Conservation (phyloP, 2,113 vertebrate genomes). For the Ochotona curzoniae region DNA sequence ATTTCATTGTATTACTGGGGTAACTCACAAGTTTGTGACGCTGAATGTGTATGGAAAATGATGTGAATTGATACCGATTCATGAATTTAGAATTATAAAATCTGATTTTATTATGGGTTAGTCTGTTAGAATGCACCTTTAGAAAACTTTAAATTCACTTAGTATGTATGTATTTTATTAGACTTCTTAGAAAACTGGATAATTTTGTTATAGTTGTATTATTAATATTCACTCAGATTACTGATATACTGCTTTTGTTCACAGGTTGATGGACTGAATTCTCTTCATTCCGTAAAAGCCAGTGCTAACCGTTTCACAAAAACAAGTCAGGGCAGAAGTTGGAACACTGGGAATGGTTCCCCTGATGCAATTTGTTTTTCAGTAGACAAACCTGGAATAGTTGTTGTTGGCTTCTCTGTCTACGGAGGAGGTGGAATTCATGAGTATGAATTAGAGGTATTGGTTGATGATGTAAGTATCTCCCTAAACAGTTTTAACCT, state of each 20-base stretch:
- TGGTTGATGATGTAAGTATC: slow-evolving; percentile 97
- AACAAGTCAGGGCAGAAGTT: slow-evolving; percentile 98
- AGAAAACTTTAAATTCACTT: background rate
- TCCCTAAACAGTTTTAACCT: background rate
- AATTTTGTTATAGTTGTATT: slow-evolving; percentile 12
- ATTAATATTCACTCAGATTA: background rate
- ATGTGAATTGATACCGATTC: background rate
- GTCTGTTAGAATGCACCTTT: background rate
- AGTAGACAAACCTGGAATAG: slow-evolving; percentile 96
- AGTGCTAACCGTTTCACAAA: slow-evolving; percentile 98
- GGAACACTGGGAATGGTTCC: slow-evolving; percentile 99
- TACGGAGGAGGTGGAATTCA: slow-evolving; percentile 99
- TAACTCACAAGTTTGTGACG: background rate
- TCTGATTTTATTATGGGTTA: slow-evolving; percentile 36
- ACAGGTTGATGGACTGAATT: slow-evolving; percentile 96
- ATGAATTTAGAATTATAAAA: slow-evolving; percentile 41
- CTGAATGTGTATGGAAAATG: slow-evolving; percentile 36
- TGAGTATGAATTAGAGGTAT: slow-evolving; percentile 97
- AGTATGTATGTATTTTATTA: slow-evolving; percentile 36
- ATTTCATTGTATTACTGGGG: background rate
- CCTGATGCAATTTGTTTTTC: slow-evolving; percentile 98
- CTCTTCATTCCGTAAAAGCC: slow-evolving; percentile 97
- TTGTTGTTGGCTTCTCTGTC: slow-evolving; percentile 98
- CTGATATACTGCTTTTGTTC: slow-evolving; percentile 62
- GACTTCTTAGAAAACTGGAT: slow-evolving; percentile 30